Conservation (phyloP, 2,113 vertebrate genomes). For the Coptodon bakossiorum region DNA sequence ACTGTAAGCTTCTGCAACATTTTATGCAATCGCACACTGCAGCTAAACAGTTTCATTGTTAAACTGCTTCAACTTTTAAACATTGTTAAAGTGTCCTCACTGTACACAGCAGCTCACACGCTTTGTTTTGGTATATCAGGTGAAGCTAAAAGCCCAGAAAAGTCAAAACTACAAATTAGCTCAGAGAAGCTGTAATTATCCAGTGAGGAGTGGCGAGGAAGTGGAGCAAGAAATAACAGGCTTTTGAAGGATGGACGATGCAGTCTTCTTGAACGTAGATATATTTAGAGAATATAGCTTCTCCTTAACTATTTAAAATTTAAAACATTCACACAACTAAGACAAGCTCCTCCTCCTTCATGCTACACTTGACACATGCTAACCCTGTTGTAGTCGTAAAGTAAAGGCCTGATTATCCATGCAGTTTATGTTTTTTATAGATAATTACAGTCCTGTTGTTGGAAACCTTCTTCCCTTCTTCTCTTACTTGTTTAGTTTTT, state of each 20-base stretch:
- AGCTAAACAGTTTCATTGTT: not conserved
- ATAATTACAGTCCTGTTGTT: not conserved
- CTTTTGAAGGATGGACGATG: not conserved
- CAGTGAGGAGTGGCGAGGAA: not conserved
- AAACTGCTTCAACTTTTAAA: not conserved
- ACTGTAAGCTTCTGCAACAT: not conserved
- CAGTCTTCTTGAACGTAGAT: not conserved
- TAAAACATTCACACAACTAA: not conserved
- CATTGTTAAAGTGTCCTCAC: not conserved
- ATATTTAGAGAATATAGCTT: not conserved
- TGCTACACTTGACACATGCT: not conserved
- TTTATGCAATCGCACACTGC: not conserved
- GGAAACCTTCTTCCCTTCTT: not conserved
- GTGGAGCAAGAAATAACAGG: not conserved
- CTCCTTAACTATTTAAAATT: not conserved
- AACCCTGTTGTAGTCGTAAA: not conserved
- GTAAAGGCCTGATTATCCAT: not conserved
- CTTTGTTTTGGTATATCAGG: not conserved
- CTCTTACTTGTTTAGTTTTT: not conserved
- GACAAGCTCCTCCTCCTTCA: not conserved
- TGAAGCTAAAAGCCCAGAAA: not conserved
- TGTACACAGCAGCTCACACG: not conserved
- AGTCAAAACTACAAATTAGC: not conserved
- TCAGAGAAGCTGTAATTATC: not conserved
- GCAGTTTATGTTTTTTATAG: not conserved